These are phyloP conservation scores for Falco concolor DNA, from an alignment of 2,797 vertebrate genomes.

Conservation along the genomic window DNA sequence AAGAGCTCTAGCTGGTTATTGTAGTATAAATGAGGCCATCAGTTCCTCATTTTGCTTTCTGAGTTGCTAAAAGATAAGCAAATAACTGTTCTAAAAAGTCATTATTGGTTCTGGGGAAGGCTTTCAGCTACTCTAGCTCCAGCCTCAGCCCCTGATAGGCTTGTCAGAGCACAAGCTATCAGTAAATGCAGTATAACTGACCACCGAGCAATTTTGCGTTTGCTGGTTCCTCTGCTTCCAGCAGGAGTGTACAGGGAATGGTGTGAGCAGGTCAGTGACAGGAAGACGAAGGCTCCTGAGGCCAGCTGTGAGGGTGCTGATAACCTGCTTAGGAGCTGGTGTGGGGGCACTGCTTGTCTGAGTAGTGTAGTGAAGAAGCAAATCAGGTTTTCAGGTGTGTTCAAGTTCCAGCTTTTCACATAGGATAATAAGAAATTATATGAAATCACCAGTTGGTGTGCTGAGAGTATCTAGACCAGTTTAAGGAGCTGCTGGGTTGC, in stretches of 20 bases:
- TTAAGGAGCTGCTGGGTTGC: neutral
- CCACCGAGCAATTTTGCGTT: neutral
- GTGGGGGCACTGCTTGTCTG: neutral
- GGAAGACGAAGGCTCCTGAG: neutral
- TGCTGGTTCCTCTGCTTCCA: neutral
- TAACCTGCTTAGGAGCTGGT: neutral
- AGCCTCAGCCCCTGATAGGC: neutral
- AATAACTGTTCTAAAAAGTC: neutral
- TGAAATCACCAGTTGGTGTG: neutral
- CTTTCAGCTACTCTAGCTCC: neutral
- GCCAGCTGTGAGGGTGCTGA: neutral
- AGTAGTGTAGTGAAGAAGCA: neutral
- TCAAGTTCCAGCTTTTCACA: neutral
- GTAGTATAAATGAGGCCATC: neutral
- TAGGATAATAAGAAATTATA: neutral
- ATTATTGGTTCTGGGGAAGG: neutral
- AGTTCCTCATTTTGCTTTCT: neutral
- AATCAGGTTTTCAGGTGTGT: rapidly evolving
- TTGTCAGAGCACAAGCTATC: neutral
- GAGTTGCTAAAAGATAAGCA: neutral
- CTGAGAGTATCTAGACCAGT: neutral
- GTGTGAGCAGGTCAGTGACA: neutral
- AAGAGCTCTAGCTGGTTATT: neutral
- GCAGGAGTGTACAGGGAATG: neutral
- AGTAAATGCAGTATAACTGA: neutral